These are phyloP conservation scores for Leguminivora glycinivorella DNA, from an alignment of 1,140 invertebrate genomes.

Conservation along the genomic window DNA sequence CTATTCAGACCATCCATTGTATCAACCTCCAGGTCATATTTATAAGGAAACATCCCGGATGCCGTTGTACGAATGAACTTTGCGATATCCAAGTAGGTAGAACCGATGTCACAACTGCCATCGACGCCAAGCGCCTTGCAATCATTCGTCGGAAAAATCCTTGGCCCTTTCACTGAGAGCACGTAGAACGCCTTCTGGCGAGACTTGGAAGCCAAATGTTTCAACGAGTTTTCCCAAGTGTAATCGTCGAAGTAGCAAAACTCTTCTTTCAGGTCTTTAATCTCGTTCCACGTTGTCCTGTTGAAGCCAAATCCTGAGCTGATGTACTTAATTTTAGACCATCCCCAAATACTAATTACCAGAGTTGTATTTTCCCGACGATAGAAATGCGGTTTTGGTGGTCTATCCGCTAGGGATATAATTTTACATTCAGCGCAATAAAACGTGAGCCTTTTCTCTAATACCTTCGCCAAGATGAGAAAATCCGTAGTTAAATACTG, in stretches of 20 bases:
- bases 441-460: constrained; percentile 27
- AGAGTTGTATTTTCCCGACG: constrained; percentile 26
- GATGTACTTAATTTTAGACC: constrained; percentile 31
- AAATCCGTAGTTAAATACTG: constrained; percentile 46
- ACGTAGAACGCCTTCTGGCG: constrained; percentile 29
- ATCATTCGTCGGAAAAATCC: constrained; percentile 41
- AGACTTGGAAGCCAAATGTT: constrained; percentile 31
- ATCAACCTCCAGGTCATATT: constrained; percentile 19
- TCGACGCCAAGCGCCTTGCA: constrained; percentile 25
- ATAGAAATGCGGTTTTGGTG: constrained; percentile 35
- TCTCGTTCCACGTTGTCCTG: constrained; percentile 41
- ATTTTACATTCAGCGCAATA: constrained; percentile 40
- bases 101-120: constrained; percentile 30
- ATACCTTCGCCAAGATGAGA: constrained; percentile 35
- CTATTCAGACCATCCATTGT: neutral
- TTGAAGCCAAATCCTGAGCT: constrained; percentile 46
- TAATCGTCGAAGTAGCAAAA: constrained; percentile 48
- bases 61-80: constrained; percentile 32
- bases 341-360: constrained; percentile 36
- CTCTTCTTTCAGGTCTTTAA: constrained; percentile 35
- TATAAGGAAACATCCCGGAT: constrained; percentile 32
- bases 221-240: constrained; percentile 42
- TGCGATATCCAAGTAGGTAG: neutral
- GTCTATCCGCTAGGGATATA: constrained; percentile 37
- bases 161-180: constrained; percentile 37